Conservation (phyloP, 2,888 invertebrate genomes). For the Xylota sylvarum region DNA sequence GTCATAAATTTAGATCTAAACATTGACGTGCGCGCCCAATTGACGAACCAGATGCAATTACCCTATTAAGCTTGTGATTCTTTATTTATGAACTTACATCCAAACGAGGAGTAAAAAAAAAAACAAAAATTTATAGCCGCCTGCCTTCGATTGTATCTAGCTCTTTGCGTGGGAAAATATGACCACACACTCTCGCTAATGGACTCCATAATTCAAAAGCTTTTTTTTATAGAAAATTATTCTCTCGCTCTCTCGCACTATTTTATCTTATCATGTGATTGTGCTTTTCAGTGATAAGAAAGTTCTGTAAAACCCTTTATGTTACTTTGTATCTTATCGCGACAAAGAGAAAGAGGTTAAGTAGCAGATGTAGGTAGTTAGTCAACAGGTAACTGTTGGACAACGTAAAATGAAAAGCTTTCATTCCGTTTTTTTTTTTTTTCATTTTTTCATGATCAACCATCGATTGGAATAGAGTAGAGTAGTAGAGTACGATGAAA, state of each 20-base stretch:
- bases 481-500: slow-evolving; percentile 49
- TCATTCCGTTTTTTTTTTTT: not conserved
- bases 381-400: slow-evolving; percentile 27
- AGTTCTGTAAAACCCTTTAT: slow-evolving; percentile 18
- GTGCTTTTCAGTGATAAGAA: slow-evolving; percentile 59
- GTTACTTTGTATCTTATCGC: slow-evolving; percentile 28
- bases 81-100: slow-evolving; percentile 27
- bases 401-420: slow-evolving; percentile 13
- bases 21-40: slow-evolving; percentile 29
- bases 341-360: slow-evolving; percentile 38
- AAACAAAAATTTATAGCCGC: slow-evolving; percentile 9
- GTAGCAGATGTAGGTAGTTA: slow-evolving; percentile 5
- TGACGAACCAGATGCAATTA: slow-evolving; percentile 38
- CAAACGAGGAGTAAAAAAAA: not conserved
- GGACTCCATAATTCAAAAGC: slow-evolving; percentile 23
- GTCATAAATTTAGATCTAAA: slow-evolving; percentile 25
- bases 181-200: not conserved
- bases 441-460: slow-evolving; percentile 42
- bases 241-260: slow-evolving; percentile 8
- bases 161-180: slow-evolving; percentile 49
- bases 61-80: slow-evolving; percentile 31
- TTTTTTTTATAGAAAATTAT: not conserved
- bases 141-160: slow-evolving; percentile 36
- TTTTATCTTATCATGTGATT: slow-evolving; percentile 42
- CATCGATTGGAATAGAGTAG: slow-evolving; percentile 45